Percentiles rank a stretch among this genome's conserved stretches.
Conservation (phyloP, 2,113 vertebrate species). For the Notarius lentiginosus region DNA sequence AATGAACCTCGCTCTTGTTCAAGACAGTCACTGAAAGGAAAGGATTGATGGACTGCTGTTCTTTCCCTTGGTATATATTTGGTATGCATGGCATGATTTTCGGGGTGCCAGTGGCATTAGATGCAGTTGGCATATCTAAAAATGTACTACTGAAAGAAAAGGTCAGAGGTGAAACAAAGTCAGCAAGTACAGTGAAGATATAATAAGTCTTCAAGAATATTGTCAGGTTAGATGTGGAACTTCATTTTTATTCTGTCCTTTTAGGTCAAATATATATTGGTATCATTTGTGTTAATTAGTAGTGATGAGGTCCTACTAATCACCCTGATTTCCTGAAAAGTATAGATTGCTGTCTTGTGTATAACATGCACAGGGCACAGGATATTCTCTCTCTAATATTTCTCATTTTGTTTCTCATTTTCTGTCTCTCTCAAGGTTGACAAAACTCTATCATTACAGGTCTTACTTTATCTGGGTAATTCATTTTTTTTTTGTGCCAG, state of each 20-base stretch:
- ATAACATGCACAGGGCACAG: neutral
- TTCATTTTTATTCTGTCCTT: conserved; percentile 16
- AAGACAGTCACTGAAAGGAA: conserved; percentile 5
- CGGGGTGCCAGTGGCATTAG: neutral
- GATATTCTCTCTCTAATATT: neutral
- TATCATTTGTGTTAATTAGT: conserved; percentile 4
- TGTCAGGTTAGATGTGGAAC: neutral
- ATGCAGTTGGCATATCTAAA: neutral
- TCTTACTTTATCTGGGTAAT: conserved; percentile 36
- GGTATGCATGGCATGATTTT: conserved; percentile 17
- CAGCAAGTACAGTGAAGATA: conserved; percentile 13
- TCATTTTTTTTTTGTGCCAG: conserved; percentile 8
- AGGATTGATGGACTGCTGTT: conserved; percentile 6
- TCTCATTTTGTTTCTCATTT: neutral
- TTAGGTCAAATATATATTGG: neutral
- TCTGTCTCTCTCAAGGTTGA: conserved; percentile 20
- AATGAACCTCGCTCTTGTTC: conserved; percentile 21
- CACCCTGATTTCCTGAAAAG: neutral
- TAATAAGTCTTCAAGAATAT: conserved; percentile 17
- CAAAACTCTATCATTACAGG: conserved; percentile 21
- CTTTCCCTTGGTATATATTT: conserved; percentile 7
- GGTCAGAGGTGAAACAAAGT: conserved; percentile 17
- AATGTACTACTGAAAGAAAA: conserved; percentile 17
- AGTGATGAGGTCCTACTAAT: neutral
- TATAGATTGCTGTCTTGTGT: neutral